Evolutionary conservation across 2,113 vertebrate genomes (phyloP).

Genomic region (Anser brachyrhynchus): DNA sequence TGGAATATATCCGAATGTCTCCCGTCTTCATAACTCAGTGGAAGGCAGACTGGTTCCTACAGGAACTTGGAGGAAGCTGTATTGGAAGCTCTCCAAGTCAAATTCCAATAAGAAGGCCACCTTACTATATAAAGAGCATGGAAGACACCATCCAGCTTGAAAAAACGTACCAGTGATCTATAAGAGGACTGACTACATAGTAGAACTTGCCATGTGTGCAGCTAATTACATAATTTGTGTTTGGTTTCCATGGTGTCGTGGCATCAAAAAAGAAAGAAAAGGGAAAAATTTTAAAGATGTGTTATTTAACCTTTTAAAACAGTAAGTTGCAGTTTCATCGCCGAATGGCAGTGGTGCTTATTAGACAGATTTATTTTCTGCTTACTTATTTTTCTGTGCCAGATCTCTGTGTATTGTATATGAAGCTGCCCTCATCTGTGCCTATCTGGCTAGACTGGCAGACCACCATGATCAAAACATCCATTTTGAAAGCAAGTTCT

Average conservation of each 20-base stretch:
- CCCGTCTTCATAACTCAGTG: neutral
- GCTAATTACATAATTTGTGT: neutral
- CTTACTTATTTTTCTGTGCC: neutral
- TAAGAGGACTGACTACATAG: neutral
- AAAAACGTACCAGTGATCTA: neutral
- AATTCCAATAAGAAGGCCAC: conserved; percentile 29
- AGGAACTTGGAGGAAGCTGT: conserved; percentile 15
- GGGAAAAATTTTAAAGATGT: neutral
- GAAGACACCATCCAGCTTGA: neutral
- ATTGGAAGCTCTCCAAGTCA: neutral
- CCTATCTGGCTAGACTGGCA: neutral
- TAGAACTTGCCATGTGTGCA: neutral
- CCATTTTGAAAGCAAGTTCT: neutral
- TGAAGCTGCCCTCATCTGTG: neutral
- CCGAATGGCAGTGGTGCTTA: neutral
- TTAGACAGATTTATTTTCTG: neutral
- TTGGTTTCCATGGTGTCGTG: neutral
- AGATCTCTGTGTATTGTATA: neutral
- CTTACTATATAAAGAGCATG: neutral
- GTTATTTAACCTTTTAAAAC: neutral
- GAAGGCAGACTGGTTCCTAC: conserved; percentile 9
- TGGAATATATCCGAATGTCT: neutral
- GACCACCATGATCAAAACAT: neutral
- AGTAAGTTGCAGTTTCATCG: neutral
- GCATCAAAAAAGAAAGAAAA: neutral